Percentiles rank a stretch among this genome's conserved stretches.
Conservation (phyloP, 2,888 invertebrate genomes). For the Laothoe populi region DNA sequence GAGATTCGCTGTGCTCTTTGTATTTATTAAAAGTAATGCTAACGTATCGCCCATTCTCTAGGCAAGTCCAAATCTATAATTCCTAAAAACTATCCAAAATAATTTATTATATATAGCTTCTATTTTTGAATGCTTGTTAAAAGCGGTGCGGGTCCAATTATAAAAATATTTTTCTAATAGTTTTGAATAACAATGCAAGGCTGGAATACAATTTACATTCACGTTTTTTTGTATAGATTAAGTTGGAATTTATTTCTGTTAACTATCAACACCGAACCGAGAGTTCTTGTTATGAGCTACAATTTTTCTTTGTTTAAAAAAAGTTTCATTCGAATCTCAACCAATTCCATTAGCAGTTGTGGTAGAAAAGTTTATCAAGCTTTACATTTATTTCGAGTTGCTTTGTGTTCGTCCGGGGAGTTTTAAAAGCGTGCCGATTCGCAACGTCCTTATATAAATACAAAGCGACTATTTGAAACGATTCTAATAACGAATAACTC, state of each 20-base stretch:
- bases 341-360: conserved; percentile 62
- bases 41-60: conserved; percentile 41
- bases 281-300: conserved; percentile 40
- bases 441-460: conserved; percentile 42
- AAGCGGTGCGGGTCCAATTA: conserved; percentile 32
- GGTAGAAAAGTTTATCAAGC: conserved; percentile 56
- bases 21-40: conserved; percentile 49
- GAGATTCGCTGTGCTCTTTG: conserved; percentile 51
- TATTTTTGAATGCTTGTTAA: conserved; percentile 16
- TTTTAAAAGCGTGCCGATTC: conserved; percentile 48
- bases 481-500: conserved; percentile 54
- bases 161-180: conserved; percentile 39
- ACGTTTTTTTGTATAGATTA: conserved; percentile 34
- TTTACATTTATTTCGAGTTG: conserved; percentile 56
- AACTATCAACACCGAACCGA: conserved; percentile 36
- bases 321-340: conserved; percentile 48
- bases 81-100: background rate
- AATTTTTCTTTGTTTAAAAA: conserved; percentile 54
- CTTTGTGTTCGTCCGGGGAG: conserved; percentile 47
- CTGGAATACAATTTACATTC: conserved; percentile 31
- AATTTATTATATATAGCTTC: background rate
- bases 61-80: conserved; percentile 7
- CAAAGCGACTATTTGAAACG: conserved; percentile 44
- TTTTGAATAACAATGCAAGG: conserved; percentile 33
- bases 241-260: conserved; percentile 36